These are phyloP conservation scores for Manduca sexta DNA, from an alignment of 1,140 invertebrate genomes.

Conservation along the genomic window DNA sequence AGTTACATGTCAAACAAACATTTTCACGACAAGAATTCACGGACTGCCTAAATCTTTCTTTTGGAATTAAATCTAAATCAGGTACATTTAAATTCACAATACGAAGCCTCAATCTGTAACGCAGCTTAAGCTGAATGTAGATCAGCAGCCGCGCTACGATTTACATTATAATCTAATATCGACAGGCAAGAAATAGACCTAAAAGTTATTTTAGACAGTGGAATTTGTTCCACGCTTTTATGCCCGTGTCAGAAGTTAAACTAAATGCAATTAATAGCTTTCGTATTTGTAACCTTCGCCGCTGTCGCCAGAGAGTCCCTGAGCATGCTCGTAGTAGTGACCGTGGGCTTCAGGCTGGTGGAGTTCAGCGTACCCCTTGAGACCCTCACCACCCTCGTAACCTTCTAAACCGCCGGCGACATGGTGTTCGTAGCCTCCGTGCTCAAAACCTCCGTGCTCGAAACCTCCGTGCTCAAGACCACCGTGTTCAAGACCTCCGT, in stretches of 20 bases:
- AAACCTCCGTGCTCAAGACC: slow-evolving; percentile 33
- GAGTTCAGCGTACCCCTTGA: slow-evolving; percentile 48
- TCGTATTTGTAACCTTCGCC: slow-evolving; percentile 55
- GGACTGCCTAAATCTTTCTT: slow-evolving; percentile 26
- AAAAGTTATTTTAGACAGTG: slow-evolving; percentile 36
- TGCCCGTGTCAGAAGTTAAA: slow-evolving; percentile 30
- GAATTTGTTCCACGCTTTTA: slow-evolving; percentile 25
- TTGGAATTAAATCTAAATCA: slow-evolving; percentile 47
- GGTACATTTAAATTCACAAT: slow-evolving; percentile 40
- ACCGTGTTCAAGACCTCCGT: slow-evolving; percentile 43
- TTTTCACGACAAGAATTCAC: slow-evolving; percentile 34
- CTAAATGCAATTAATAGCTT: slow-evolving; percentile 48
- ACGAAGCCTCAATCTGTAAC: slow-evolving; percentile 12
- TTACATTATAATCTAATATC: slow-evolving; percentile 31
- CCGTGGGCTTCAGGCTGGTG: slow-evolving; percentile 39
- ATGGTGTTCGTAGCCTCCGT: slow-evolving; percentile 23
- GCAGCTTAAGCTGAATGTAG: slow-evolving; percentile 29
- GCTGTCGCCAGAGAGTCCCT: slow-evolving; percentile 41
- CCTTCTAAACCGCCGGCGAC: slow-evolving; percentile 41
- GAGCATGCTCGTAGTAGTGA: slow-evolving; percentile 45
- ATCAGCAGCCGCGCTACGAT: slow-evolving; percentile 22
- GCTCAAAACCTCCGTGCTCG: slow-evolving; percentile 41
- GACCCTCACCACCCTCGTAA: slow-evolving; percentile 50
- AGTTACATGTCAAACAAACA: slow-evolving; percentile 3
- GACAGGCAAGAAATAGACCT: slow-evolving; percentile 54